Conservation (phyloP, 2,888 invertebrate genomes). For the Agrilus cyanescens region DNA sequence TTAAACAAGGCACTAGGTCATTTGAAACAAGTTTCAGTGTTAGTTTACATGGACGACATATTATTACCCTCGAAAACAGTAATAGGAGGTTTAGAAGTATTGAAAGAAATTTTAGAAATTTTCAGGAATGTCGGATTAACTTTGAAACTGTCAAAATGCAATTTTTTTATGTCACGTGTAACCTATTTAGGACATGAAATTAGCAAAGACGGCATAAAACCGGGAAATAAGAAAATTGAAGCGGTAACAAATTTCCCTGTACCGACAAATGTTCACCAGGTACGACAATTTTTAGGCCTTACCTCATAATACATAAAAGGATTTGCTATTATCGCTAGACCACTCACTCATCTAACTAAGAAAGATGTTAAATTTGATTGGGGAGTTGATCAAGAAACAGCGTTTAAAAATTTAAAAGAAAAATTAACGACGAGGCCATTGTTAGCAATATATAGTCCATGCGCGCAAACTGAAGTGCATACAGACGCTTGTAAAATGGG, state of each 20-base stretch:
- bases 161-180: too few relatives aligned
- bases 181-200: too few relatives aligned
- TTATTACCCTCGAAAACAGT: too few relatives aligned
- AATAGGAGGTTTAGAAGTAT: too few relatives aligned
- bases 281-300: constrained; percentile 17
- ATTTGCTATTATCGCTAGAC: constrained; percentile 15
- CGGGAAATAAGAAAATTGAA: too few relatives aligned
- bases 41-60: too few relatives aligned
- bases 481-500: constrained; percentile 16
- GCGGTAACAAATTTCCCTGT: neutral
- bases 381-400: constrained; percentile 10
- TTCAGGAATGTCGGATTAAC: too few relatives aligned
- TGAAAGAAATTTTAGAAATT: too few relatives aligned
- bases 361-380: constrained; percentile 15
- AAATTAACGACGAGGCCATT: constrained; percentile 13
- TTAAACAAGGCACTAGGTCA: too few relatives aligned
- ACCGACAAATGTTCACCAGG: constrained; percentile 1
- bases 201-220: too few relatives aligned
- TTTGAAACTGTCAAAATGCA: too few relatives aligned
- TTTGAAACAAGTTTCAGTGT: too few relatives aligned
- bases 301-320: constrained; percentile 18
- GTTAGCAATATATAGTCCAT: constrained; percentile 15
- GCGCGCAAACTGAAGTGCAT: constrained; percentile 15
- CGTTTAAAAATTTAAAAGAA: constrained; percentile 16
- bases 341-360: constrained; percentile 15